Evolutionary conservation across 2,113 vertebrate species (phyloP).

Genomic region (Pipra filicauda): DNA sequence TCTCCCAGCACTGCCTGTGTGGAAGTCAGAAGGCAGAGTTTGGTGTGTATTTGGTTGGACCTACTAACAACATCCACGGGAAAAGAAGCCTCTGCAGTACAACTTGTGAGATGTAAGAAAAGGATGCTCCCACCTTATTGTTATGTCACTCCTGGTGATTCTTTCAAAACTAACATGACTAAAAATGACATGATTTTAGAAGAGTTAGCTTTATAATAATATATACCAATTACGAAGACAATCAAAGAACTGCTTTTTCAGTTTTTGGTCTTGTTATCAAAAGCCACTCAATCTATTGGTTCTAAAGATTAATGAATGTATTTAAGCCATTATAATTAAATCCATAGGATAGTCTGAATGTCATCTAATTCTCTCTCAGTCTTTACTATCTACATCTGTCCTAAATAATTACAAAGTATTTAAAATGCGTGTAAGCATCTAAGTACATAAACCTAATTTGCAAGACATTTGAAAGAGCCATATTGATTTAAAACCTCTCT

Average conservation of each 20-base stretch:
- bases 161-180: not conserved
- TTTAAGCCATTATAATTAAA: not conserved
- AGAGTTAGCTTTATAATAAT: fast-evolving
- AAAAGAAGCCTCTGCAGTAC: not conserved
- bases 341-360: not conserved
- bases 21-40: not conserved
- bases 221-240: not conserved
- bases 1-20: not conserved
- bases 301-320: not conserved
- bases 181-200: not conserved
- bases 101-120: not conserved
- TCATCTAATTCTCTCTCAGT: not conserved
- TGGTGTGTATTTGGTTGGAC: not conserved
- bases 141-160: not conserved
- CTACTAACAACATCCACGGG: not conserved
- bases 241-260: not conserved
- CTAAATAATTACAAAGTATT: not conserved
- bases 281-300: not conserved
- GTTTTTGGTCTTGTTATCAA: not conserved
- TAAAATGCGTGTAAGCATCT: not conserved
- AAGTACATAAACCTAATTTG: not conserved
- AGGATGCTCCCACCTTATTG: not conserved
- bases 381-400: not conserved
- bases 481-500: not conserved
- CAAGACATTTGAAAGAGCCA: not conserved